A percentile compares a stretch with the other conserved stretches of the same genome.
These are phyloP conservation scores for Scelioninae gen. 1 DNA, from an alignment of 2,888 invertebrate species.

Conservation along the genomic window DNA sequence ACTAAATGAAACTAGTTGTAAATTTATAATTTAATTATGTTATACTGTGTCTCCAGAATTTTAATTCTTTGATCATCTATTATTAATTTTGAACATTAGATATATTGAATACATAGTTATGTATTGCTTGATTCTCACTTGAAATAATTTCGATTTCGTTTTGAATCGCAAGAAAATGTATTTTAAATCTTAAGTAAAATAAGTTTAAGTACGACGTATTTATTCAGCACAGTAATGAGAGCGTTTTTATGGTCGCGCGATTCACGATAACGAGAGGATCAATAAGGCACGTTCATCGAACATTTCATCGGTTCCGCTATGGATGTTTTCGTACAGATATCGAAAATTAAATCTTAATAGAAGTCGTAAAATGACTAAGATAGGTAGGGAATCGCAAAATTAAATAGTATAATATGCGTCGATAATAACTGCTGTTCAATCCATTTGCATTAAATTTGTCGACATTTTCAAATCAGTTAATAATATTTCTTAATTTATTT, in stretches of 20 bases:
- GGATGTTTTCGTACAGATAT: constrained; percentile 74
- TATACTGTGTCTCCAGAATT: too few species aligned
- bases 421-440: constrained; percentile 5
- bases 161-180: not conserved
- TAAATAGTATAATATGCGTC: constrained; percentile 28
- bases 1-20: too few species aligned
- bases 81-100: too few species aligned
- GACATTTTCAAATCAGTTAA: too few species aligned
- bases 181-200: constrained; percentile 41
- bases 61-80: too few species aligned
- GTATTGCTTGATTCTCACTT: not conserved
- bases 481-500: too few species aligned
- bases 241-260: constrained; percentile 71
- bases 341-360: constrained; percentile 81
- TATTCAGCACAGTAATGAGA: constrained; percentile 50
- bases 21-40: too few species aligned
- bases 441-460: constrained; percentile 9
- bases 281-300: constrained; percentile 78
- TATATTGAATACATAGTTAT: too few species aligned
- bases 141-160: constrained; percentile 1
- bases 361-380: constrained; percentile 67
- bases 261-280: constrained; percentile 76
- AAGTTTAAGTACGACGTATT: constrained; percentile 49
- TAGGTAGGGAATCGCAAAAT: constrained; percentile 35
- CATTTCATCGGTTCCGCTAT: constrained; percentile 75